Percentiles rank a stretch among this genome's conserved stretches.
Conservation (phyloP, 2,888 invertebrate genomes). For the Drosophila siamana region DNA sequence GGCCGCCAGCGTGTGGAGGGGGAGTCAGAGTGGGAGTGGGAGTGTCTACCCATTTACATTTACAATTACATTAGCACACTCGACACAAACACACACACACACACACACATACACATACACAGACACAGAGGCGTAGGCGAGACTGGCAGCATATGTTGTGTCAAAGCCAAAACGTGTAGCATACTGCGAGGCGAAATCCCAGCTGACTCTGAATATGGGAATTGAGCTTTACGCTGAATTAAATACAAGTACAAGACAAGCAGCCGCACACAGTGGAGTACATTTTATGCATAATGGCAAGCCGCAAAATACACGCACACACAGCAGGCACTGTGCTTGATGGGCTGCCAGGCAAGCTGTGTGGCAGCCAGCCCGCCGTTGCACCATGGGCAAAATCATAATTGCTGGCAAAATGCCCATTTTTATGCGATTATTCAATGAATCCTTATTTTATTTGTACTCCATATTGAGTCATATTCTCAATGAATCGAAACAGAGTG, state of each 20-base stretch:
- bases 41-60: conserved; percentile 13
- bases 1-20: background rate
- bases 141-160: conserved; percentile 59
- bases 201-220: conserved; percentile 66
- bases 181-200: conserved; percentile 73
- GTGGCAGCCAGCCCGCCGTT: conserved; percentile 9
- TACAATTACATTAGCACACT: conserved; percentile 37
- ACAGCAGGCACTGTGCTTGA: conserved; percentile 43
- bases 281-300: conserved; percentile 61
- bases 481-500: no score
- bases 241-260: conserved; percentile 53
- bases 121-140: conserved; percentile 14
- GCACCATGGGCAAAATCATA: no score
- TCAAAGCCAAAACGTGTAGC: conserved; percentile 53
- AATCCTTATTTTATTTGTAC: no score
- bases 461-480: no score
- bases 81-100: conserved; percentile 6
- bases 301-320: conserved; percentile 47
- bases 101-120: conserved; percentile 5
- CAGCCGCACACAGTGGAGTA: conserved; percentile 22
- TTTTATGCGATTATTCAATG: no score
- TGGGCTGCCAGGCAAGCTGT: conserved; percentile 36
- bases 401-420: no score
- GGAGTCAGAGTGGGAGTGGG: background rate
- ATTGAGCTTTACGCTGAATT: conserved; percentile 55